phyloP scores from a whole-genome alignment of 2,113 vertebrate genomes.

The Pteruthius melanotis region DNA sequence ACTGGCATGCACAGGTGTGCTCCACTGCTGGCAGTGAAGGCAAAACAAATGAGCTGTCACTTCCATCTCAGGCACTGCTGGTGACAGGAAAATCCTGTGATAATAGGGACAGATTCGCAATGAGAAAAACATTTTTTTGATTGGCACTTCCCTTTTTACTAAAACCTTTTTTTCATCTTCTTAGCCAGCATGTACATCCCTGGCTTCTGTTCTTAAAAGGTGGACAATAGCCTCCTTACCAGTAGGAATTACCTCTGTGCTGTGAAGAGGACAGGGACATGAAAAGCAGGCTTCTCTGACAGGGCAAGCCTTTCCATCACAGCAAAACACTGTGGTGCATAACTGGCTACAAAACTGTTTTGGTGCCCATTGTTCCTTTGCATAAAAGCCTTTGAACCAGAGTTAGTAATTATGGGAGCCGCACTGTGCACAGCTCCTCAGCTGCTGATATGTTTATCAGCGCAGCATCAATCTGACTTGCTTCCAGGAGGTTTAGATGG shows the following conservation, averaged over 20 bases:
- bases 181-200: background rate
- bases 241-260: background rate
- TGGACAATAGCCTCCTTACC: background rate
- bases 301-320: background rate
- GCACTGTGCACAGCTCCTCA: constrained; percentile 14
- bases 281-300: constrained; percentile 12
- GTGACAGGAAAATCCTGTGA: background rate
- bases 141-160: background rate
- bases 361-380: constrained; percentile 36
- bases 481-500: constrained; percentile 24
- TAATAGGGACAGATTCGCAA: background rate
- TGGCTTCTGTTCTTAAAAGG: background rate
- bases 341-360: constrained; percentile 22
- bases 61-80: background rate
- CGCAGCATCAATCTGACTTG: constrained; percentile 6
- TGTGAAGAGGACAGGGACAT: background rate
- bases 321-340: background rate
- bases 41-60: background rate
- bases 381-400: constrained; percentile 49
- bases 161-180: background rate
- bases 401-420: constrained; percentile 42
- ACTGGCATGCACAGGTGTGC: background rate
- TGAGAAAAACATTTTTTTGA: background rate
- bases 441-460: constrained; percentile 47
- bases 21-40: background rate